These are phyloP conservation scores for Paramuricea clavata DNA, from an alignment of 92 coral and sea anemone genomes.

Conservation along the genomic window DNA sequence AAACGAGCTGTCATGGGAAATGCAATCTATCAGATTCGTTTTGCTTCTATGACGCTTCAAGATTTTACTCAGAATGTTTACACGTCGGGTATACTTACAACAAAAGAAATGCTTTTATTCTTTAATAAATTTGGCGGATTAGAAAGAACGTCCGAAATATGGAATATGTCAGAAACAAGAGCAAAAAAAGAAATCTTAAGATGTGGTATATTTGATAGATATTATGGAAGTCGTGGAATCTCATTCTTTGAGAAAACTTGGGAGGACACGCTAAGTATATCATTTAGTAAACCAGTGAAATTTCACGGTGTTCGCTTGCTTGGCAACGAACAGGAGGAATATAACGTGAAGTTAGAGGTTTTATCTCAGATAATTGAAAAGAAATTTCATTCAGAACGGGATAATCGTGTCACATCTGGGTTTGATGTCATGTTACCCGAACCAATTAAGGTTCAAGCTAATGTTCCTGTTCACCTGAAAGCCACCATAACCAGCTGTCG, in stretches of 20 bases:
- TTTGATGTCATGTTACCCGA: too few species aligned
- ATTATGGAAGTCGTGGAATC: too few species aligned
- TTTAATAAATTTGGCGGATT: not conserved
- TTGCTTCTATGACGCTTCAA: conserved; percentile 66
- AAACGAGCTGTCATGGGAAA: conserved; percentile 71
- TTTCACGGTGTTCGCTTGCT: not conserved
- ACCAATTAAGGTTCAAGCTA: too few species aligned
- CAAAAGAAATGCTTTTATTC: not conserved
- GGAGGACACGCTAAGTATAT: not conserved
- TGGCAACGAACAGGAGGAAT: not conserved
- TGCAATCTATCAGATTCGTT: not conserved
- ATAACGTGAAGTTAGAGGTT: not conserved
- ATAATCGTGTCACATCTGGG: too few species aligned
- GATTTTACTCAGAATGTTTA: conserved; percentile 54
- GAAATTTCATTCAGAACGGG: too few species aligned
- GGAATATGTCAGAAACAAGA: too few species aligned
- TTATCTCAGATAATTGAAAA: not conserved
- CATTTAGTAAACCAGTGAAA: conserved; percentile 6
- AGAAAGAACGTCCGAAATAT: too few species aligned
- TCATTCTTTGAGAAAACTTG: too few species aligned
- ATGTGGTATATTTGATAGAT: too few species aligned
- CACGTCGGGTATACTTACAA: not conserved
- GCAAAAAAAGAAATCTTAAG: too few species aligned
- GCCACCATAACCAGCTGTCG: too few species aligned
- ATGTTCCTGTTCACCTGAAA: too few species aligned